Evolutionary conservation across 2,797 vertebrate genomes (phyloP), one percentile per base, ranked within the genome.

Genomic region (Clarias pachynema): DNA sequence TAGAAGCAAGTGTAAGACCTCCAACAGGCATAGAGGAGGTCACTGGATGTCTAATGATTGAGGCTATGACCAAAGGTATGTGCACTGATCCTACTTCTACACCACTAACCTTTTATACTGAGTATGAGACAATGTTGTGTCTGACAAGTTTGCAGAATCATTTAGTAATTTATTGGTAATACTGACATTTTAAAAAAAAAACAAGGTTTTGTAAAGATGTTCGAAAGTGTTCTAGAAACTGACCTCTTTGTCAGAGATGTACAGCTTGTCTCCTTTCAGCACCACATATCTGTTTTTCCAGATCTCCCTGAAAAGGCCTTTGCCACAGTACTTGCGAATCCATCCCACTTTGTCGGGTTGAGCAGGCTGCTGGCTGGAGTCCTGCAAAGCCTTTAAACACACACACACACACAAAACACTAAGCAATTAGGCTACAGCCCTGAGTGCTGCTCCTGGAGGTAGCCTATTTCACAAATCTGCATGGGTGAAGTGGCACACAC

Each of bases 231-330:
- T 34, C 63, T 69, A 20, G 20, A 37, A 81, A 88, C 96, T 91
- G 91, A 98, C 98, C 97, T 98, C 98, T 90, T 97, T 99, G 88
- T 98, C 97, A 0, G 96, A 96, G 92, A 99, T 93, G 91, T 94
- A 96, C 66, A 99, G 96, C 92, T 99, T 97, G 85, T 98, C 96
- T 85, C 96, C 97, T 89, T 94, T 96, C 86, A 99, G 93, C 72
- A 98, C 92, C 90, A 97, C 95, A 3, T 96, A 99, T 87, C 98
- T 96, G 93, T 97, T 97, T 93, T 96, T 99, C 98, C 97, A 99
- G 92, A 99, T 97, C 92, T 98, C 97, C 87, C 98, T 94, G 94
- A 99, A 99, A 91, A 99, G 96, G 79, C 97, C 97, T 92, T 94
- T 97, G 57, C 97, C 97, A 82, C 97, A 98, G 89, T 97, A 99